Evolutionary conservation across 2,113 vertebrate genomes (phyloP).

Genomic region (Lutjanus erythropterus): DNA sequence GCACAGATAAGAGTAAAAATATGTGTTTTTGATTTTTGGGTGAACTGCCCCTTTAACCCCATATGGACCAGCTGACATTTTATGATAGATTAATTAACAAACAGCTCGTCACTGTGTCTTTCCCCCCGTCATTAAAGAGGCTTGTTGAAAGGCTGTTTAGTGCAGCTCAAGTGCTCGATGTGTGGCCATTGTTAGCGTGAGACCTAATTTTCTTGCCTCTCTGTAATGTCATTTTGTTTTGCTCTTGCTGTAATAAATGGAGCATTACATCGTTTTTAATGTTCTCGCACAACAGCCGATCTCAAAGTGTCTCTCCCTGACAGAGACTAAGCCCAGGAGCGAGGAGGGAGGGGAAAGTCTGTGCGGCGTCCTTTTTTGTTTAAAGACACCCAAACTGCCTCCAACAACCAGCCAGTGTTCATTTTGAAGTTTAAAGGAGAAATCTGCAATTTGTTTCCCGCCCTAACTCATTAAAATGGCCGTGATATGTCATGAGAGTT

Average conservation of each 20-base stretch:
- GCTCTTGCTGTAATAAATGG: constrained; percentile 47
- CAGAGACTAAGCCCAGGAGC: constrained; percentile 19
- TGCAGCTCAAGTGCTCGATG: constrained; percentile 43
- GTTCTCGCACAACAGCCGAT: constrained; percentile 12
- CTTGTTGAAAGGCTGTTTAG: constrained; percentile 37
- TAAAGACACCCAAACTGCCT: constrained; percentile 25
- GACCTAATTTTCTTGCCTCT: constrained; percentile 52
- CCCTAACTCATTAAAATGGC: no score
- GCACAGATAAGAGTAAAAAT: no score
- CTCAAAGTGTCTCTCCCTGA: constrained; percentile 16
- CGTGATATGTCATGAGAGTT: no score
- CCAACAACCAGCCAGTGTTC: not conserved
- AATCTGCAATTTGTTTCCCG: no score
- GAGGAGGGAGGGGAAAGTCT: constrained; percentile 5
- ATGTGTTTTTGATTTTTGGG: no score
- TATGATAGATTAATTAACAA: constrained; percentile 35
- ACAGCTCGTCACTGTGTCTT: not conserved
- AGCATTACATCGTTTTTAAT: constrained; percentile 62
- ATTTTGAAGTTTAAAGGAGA: no score
- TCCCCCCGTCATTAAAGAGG: constrained; percentile 1
- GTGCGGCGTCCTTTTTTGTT: constrained; percentile 38
- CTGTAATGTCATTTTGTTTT: constrained; percentile 41
- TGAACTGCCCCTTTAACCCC: not conserved
- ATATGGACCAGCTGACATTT: constrained; percentile 6
- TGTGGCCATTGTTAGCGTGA: constrained; percentile 42